Evolutionary conservation across 1,140 invertebrate species (phyloP).

Genomic region (Scaptomyza montana): DNA sequence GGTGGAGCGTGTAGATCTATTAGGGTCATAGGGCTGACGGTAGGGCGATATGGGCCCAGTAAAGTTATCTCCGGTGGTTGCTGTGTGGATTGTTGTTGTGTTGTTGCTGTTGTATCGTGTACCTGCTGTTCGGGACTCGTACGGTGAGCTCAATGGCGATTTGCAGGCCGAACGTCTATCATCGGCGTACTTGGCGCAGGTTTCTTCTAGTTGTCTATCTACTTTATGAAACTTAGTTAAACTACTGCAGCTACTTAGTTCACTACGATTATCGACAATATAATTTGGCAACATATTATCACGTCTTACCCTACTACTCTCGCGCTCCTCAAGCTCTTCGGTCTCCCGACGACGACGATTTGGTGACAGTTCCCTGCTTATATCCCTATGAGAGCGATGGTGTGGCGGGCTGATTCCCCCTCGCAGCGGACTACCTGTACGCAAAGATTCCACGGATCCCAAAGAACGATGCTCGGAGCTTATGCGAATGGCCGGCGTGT

Average conservation of each 20-base stretch:
- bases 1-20: conserved; percentile 34
- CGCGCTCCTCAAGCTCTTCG: conserved; percentile 74
- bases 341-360: conserved; percentile 61
- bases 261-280: conserved; percentile 77
- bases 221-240: conserved; percentile 84
- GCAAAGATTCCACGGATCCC: conserved; percentile 70
- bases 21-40: conserved; percentile 68
- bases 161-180: conserved; percentile 73
- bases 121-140: conserved; percentile 60
- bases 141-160: conserved; percentile 70
- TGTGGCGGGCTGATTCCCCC: conserved; percentile 50
- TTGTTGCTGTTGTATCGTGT: conserved; percentile 34
- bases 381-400: conserved; percentile 73
- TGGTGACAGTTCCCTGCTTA: conserved; percentile 74
- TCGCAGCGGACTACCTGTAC: conserved; percentile 59
- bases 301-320: conserved; percentile 83
- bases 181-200: conserved; percentile 77
- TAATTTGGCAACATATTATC: conserved; percentile 83
- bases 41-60: conserved; percentile 68
- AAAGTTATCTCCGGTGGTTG: conserved; percentile 39
- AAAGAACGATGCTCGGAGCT: conserved; percentile 70
- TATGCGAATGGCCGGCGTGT: conserved; percentile 68
- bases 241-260: conserved; percentile 78
- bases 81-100: conserved; percentile 30
- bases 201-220: conserved; percentile 83